Percentiles rank a stretch among this genome's conserved stretches.
These are phyloP conservation scores for Ochropleura leucogaster DNA, from an alignment of 2,888 invertebrate species.

Conservation along the genomic window DNA sequence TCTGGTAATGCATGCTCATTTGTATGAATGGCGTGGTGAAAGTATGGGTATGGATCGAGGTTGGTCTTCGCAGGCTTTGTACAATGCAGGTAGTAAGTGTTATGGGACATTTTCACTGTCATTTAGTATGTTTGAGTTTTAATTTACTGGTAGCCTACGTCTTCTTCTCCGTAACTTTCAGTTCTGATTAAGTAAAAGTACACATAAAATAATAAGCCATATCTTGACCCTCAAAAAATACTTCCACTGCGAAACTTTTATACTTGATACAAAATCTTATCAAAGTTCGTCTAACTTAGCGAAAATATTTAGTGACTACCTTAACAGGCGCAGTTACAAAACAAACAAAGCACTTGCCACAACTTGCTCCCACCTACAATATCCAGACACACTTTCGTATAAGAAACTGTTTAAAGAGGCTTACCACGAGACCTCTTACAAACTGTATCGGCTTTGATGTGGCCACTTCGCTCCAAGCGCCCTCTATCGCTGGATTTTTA, in stretches of 20 bases:
- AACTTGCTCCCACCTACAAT: slow-evolving; percentile 27
- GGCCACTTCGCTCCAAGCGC: slow-evolving; percentile 69
- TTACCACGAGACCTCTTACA: slow-evolving; percentile 61
- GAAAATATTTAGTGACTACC: slow-evolving; percentile 2
- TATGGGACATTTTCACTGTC: neutral
- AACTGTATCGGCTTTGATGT: slow-evolving; percentile 64
- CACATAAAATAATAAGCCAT: neutral
- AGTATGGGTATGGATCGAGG: slow-evolving; percentile 17
- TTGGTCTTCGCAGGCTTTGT: slow-evolving; percentile 11
- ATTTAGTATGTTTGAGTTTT: neutral
- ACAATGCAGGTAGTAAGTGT: neutral
- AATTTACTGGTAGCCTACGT: neutral
- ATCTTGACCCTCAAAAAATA: neutral
- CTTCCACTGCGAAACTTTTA: neutral
- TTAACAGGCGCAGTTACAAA: slow-evolving; percentile 9
- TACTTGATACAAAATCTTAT: slow-evolving; percentile 18
- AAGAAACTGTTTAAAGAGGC: slow-evolving; percentile 60
- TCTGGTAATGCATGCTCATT: slow-evolving; percentile 42
- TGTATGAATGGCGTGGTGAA: slow-evolving; percentile 42
- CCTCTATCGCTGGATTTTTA: slow-evolving; percentile 71
- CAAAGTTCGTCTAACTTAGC: slow-evolving; percentile 5
- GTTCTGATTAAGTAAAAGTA: neutral
- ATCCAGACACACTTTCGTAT: slow-evolving; percentile 33
- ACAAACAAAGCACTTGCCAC: slow-evolving; percentile 15
- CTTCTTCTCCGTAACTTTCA: too few relatives aligned